Evolutionary conservation across 2,797 vertebrate genomes (phyloP).

Genomic region (Mionectes olivaceus): DNA sequence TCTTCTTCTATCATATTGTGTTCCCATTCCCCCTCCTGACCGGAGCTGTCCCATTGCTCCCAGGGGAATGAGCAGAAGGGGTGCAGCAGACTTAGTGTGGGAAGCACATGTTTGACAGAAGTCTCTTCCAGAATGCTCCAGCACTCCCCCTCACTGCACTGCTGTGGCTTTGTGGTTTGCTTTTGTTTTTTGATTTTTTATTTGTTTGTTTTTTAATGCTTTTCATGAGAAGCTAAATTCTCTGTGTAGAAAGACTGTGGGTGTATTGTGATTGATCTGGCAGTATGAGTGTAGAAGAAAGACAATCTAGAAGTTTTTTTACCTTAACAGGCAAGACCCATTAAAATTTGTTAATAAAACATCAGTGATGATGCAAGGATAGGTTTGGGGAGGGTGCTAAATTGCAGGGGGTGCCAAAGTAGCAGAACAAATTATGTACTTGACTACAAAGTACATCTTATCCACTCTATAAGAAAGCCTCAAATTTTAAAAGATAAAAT

Average conservation of each 20-base stretch:
- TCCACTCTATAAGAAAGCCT: neutral
- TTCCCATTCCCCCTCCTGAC: neutral
- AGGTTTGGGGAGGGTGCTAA: neutral
- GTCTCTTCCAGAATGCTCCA: slow-evolving; percentile 32
- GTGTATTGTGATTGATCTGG: slow-evolving; percentile 28
- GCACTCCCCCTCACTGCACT: slow-evolving; percentile 40
- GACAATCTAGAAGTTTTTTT: neutral
- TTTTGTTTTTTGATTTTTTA: neutral
- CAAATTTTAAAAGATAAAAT: neutral
- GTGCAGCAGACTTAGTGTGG: slow-evolving; percentile 59
- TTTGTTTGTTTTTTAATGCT: neutral
- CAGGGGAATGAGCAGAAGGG: neutral
- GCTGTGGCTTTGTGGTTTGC: neutral
- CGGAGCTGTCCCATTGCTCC: neutral
- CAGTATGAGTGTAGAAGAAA: neutral
- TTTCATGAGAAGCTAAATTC: slow-evolving; percentile 53
- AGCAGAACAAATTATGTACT: neutral
- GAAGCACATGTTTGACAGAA: slow-evolving; percentile 30
- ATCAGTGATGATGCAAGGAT: neutral
- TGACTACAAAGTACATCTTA: neutral
- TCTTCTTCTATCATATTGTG: neutral
- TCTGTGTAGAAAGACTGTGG: slow-evolving; percentile 35
- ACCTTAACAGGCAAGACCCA: neutral
- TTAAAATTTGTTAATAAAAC: neutral
- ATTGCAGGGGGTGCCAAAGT: neutral